Evolutionary conservation across 2,888 invertebrate species (phyloP).

Genomic region (Heliothis peltigera): DNA sequence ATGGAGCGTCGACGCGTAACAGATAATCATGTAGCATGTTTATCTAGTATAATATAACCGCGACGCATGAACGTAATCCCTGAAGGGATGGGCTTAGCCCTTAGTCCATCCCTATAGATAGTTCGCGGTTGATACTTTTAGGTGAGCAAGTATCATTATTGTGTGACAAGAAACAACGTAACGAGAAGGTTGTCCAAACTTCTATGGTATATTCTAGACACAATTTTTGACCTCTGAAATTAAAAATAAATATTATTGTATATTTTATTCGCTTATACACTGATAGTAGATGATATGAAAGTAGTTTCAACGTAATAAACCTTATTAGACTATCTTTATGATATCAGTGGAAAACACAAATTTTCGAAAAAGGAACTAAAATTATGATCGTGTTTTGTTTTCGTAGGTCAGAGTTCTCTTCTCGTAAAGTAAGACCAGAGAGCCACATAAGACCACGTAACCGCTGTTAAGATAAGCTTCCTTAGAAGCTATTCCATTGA

Average conservation of each 20-base stretch:
- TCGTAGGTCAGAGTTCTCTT: not conserved
- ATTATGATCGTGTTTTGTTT: not conserved
- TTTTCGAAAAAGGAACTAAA: not conserved
- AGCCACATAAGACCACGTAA: constrained; percentile 1
- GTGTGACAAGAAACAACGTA: not conserved
- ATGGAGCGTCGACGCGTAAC: constrained; percentile 43
- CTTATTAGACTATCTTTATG: not conserved
- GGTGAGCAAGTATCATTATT: not conserved
- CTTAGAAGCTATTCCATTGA: constrained; percentile 16
- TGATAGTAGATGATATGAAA: not conserved
- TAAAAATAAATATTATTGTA: not conserved
- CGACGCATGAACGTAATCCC: constrained; percentile 10
- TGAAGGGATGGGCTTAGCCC: not conserved
- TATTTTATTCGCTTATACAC: not conserved
- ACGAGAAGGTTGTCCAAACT: not conserved
- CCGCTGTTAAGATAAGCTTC: constrained; percentile 12
- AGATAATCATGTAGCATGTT: constrained; percentile 43
- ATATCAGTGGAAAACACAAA: not conserved
- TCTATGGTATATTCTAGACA: not conserved
- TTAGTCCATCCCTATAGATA: not conserved
- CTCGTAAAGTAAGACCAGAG: not conserved
- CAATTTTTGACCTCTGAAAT: too few species aligned
- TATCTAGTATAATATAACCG: constrained; percentile 25
- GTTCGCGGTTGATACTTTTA: not conserved
- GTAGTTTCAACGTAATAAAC: not conserved